Base-by-base conservation (phyloP, 2,797 vertebrate species). In the Thripadectes ignobilis region DNA sequence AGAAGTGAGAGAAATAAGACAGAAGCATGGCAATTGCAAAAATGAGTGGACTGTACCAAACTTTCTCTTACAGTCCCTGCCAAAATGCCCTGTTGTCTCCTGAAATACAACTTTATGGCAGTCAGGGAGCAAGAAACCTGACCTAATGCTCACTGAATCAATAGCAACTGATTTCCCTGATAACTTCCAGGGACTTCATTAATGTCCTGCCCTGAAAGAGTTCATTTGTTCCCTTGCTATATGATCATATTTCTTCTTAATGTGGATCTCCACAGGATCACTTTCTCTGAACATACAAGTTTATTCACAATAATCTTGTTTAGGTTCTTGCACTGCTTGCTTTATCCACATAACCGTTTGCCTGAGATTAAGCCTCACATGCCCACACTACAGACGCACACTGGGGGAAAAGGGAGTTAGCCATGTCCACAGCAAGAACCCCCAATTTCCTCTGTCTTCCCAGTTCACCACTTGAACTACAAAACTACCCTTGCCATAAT, bases 121-220 rank as follows among this genome's bases (percentile, higher is more conserved):
- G 75, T 54, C 65, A 89, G 62, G 43, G 90, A 95, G 84, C 78
- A 95, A 93, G 86, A 78, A 87, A 51, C 32, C 71, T 92, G 90
- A 87, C 89, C 85, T 95, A 95, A 92, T 61, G 85, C 83, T 90
- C 74, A 58, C 74, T 66, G 75, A 96, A 96, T 92, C 90, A 93
- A 96, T 80, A 80, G 36, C 38, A 91, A 85, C 93, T 85, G 86
- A 92, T 93, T 85, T 89, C 92, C 88, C 43, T 14, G 85, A 43
- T 89, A 92, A 93, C 72, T 96, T 83, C 74, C 36, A 45, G 1
- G 14, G 88, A 94, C 90, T 95, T 88, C 1, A 3, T 87, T 74
- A 89, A 19, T 43, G 55, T 69, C 81, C 49, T 93, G 36, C 77
- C 68, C 80, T 82, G 32, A 87, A 93, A 89, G 75, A 85, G 71